These are phyloP conservation scores for Hypercompe scribonia DNA, from an alignment of 2,888 invertebrate genomes.

Conservation along the genomic window DNA sequence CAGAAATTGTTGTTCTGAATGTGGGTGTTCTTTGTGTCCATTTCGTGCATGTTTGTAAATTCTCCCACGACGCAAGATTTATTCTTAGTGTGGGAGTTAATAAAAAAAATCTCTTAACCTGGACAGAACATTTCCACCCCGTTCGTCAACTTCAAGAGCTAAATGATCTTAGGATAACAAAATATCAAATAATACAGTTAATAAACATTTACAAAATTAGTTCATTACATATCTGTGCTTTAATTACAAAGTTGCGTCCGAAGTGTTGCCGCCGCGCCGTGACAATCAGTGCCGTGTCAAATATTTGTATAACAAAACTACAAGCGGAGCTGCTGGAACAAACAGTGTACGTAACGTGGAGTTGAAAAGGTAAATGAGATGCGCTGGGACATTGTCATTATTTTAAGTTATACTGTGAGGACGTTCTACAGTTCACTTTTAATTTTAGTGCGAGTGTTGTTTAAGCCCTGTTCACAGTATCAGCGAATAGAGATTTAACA, in stretches of 20 bases:
- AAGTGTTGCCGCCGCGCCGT: constrained; percentile 44
- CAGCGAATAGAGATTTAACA: background rate
- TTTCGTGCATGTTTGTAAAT: too few species aligned
- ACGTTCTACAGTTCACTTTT: constrained; percentile 74
- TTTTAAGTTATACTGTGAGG: constrained; percentile 71
- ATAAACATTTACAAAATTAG: constrained; percentile 31
- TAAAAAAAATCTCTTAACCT: background rate
- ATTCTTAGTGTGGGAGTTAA: too few species aligned
- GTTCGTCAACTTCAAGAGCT: background rate
- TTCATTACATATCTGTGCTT: constrained; percentile 50
- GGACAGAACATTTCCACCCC: background rate
- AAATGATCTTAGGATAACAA: background rate
- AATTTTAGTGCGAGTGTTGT: constrained; percentile 66
- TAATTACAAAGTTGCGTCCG: constrained; percentile 51
- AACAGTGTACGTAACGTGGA: constrained; percentile 46
- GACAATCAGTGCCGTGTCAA: constrained; percentile 50
- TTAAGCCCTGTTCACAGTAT: constrained; percentile 43
- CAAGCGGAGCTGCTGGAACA: constrained; percentile 48
- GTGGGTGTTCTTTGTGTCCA: too few species aligned
- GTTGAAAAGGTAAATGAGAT: constrained; percentile 70
- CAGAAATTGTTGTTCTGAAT: too few species aligned
- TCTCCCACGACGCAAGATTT: too few species aligned
- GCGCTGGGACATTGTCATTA: constrained; percentile 69
- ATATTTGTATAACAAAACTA: constrained; percentile 57
- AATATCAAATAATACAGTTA: background rate